A percentile compares a stretch with the other conserved stretches of the same genome.
Evolutionary conservation across 2,797 vertebrate species (phyloP).

Genomic region (Emydoidea blandingii): DNA sequence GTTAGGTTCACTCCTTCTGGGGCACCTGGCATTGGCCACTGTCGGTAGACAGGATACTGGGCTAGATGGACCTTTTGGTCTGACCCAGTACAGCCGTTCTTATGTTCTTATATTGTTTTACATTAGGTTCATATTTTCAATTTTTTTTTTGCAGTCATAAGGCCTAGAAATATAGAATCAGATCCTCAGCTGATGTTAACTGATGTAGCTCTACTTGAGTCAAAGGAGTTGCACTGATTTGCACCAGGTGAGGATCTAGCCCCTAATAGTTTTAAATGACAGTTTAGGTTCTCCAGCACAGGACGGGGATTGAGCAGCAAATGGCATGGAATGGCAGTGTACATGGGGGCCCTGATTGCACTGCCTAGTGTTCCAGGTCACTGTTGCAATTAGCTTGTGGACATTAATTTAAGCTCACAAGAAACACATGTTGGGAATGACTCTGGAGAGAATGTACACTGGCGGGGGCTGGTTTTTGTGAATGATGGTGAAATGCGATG

Average conservation of each 20-base stretch:
- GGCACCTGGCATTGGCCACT: no score
- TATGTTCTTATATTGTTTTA: not conserved
- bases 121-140: accelerated
- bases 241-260: not conserved
- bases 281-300: not conserved
- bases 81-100: no score
- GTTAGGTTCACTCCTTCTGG: no score
- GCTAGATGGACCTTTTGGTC: no score
- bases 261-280: not conserved
- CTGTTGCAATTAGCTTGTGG: not conserved
- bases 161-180: not conserved
- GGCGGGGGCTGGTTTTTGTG: accelerated
- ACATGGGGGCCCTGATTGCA: accelerated
- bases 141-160: not conserved
- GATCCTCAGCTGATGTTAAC: not conserved
- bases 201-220: not conserved
- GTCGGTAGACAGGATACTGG: no score
- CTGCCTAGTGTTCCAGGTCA: not conserved
- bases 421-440: accelerated
- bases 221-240: not conserved
- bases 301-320: not conserved
- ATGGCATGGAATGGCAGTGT: not conserved
- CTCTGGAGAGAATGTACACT: accelerated
- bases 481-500: accelerated
- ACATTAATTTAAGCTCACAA: not conserved